Percentiles rank a stretch among this genome's conserved stretches.
These are phyloP conservation scores for Ectemnius cavifrons DNA, from an alignment of 2,888 invertebrate genomes.

Conservation along the genomic window DNA sequence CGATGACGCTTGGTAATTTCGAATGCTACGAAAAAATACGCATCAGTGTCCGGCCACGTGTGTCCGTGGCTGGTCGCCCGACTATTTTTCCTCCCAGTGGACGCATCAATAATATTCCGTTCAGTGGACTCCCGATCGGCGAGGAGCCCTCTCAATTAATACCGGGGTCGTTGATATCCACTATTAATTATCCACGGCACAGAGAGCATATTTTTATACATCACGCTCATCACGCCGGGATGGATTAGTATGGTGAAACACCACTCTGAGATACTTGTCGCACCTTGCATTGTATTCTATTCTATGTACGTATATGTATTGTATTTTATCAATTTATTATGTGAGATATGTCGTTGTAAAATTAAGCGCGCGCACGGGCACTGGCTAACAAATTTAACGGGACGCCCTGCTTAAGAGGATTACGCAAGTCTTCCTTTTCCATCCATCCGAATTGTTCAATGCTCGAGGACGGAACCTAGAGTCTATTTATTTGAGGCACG, in stretches of 20 bases:
- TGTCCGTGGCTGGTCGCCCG: slow-evolving; percentile 10
- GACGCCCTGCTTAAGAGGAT: slow-evolving; percentile 25
- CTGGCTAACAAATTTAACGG: slow-evolving; percentile 13
- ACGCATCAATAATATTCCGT: slow-evolving; percentile 26
- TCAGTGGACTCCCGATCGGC: slow-evolving; percentile 17
- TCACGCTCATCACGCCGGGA: slow-evolving; percentile 54
- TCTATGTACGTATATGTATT: slow-evolving; percentile 39
- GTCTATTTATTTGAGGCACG: slow-evolving; percentile 17
- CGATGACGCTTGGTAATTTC: slow-evolving; percentile 26
- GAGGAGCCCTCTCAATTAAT: slow-evolving; percentile 23
- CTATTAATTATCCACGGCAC: slow-evolving; percentile 22
- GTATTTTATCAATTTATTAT: slow-evolving; percentile 28
- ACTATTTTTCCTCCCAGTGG: slow-evolving; percentile 20
- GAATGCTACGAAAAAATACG: slow-evolving; percentile 16
- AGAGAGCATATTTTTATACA: slow-evolving; percentile 67
- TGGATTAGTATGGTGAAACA: slow-evolving; percentile 27
- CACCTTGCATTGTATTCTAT: slow-evolving; percentile 53
- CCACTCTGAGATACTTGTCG: slow-evolving; percentile 43
- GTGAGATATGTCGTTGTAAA: slow-evolving; percentile 48
- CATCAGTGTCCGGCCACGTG: background rate
- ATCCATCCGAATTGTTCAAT: slow-evolving; percentile 34
- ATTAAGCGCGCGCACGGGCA: slow-evolving; percentile 13
- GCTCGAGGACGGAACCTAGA: slow-evolving; percentile 18
- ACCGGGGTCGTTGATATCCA: slow-evolving; percentile 20
- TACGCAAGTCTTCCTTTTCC: slow-evolving; percentile 57